These are phyloP conservation scores for Fragum sueziense DNA, from an alignment of 2,888 invertebrate species.

Conservation along the genomic window DNA sequence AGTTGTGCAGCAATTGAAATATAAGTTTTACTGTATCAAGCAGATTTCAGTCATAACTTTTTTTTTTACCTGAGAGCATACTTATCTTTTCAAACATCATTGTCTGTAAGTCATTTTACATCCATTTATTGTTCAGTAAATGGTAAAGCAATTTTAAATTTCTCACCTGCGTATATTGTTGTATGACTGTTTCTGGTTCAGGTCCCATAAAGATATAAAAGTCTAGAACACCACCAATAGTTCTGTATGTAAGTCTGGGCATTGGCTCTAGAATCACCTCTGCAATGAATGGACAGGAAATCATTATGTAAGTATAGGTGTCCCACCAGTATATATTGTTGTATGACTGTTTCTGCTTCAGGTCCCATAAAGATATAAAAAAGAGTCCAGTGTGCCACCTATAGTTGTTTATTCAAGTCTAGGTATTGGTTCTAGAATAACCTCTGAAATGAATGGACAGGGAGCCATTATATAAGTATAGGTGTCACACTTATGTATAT, in stretches of 20 bases:
- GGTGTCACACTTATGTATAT: too few relatives aligned
- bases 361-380: constrained; percentile 91
- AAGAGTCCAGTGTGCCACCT: constrained; percentile 91
- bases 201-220: constrained; percentile 91
- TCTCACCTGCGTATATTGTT: constrained; percentile 79
- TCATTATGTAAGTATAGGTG: too few relatives aligned
- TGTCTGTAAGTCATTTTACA: too few relatives aligned
- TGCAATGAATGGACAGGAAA: constrained; percentile 16
- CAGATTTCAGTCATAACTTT: too few relatives aligned
- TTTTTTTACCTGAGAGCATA: too few relatives aligned
- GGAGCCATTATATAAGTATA: too few relatives aligned
- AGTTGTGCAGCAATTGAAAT: too few relatives aligned
- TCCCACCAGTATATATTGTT: constrained; percentile 79
- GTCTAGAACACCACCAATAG: constrained; percentile 91
- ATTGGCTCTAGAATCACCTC: constrained; percentile 78
- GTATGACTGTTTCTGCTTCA: constrained; percentile 85
- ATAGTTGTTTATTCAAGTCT: constrained; percentile 91
- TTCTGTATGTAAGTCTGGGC: constrained; percentile 91
- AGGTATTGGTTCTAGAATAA: constrained; percentile 84
- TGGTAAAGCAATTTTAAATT: too few relatives aligned
- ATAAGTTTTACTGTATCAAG: too few relatives aligned
- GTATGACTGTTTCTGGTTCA: constrained; percentile 85
- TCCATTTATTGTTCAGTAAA: too few relatives aligned
- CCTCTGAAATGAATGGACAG: constrained; percentile 41
- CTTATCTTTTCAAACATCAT: too few relatives aligned